Conservation (phyloP, 2,888 invertebrate species). For the Lasiommata megera region DNA sequence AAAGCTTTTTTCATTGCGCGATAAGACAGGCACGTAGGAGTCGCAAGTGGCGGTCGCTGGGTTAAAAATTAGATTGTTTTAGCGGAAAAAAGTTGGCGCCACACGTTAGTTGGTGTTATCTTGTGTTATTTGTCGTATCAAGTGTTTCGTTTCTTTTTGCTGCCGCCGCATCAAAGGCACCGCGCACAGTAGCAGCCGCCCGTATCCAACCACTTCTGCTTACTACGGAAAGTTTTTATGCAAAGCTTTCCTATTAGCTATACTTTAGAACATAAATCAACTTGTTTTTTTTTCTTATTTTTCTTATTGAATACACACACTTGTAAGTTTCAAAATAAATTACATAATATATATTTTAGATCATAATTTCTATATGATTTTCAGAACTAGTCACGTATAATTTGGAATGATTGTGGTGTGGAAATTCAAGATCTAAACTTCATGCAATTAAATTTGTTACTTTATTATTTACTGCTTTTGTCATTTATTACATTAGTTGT, state of each 20-base stretch:
- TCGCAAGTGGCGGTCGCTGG: neutral
- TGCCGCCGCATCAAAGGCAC: constrained; percentile 62
- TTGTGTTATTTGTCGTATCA: constrained; percentile 76
- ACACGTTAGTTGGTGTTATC: constrained; percentile 61
- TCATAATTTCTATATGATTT: too few relatives aligned
- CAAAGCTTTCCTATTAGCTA: constrained; percentile 50
- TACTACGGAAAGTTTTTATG: constrained; percentile 49
- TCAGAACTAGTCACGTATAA: too few relatives aligned
- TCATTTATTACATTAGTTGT: too few relatives aligned
- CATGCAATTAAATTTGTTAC: too few relatives aligned
- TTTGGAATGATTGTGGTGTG: too few relatives aligned
- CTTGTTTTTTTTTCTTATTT: too few relatives aligned
- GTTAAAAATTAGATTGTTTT: constrained; percentile 51
- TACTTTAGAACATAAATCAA: constrained; percentile 39
- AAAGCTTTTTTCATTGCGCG: constrained; percentile 31
- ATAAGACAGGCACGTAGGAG: constrained; percentile 38
- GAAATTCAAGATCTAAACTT: too few relatives aligned
- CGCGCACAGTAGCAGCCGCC: constrained; percentile 67
- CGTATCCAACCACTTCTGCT: constrained; percentile 46
- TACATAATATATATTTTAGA: too few relatives aligned
- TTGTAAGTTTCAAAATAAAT: too few relatives aligned
- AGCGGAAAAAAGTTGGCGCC: constrained; percentile 65
- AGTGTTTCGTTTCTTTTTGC: constrained; percentile 60
- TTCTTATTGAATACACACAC: too few relatives aligned
- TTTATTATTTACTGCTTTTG: too few relatives aligned